These are phyloP conservation scores for Ancistrus triradiatus DNA, from an alignment of 2,113 vertebrate genomes.

Conservation along the genomic window DNA sequence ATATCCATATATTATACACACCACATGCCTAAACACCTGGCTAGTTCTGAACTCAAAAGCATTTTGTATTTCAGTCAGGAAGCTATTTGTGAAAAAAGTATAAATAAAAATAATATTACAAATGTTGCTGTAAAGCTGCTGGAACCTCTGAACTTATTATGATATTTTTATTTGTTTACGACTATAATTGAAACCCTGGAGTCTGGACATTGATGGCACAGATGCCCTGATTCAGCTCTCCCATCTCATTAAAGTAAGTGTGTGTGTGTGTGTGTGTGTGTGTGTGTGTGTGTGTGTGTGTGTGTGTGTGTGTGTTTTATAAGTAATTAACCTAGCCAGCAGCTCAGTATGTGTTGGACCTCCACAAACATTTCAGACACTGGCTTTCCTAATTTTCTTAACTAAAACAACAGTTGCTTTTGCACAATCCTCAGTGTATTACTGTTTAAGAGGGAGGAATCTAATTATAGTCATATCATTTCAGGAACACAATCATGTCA, in stretches of 20 bases:
- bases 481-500: no score
- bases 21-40: neutral
- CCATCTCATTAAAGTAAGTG: conserved; percentile 4
- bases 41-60: neutral
- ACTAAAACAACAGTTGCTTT: no score
- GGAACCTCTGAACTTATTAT: neutral
- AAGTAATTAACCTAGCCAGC: neutral
- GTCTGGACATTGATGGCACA: neutral
- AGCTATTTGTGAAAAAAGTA: neutral
- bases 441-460: no score
- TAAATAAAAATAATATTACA: neutral
- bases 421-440: no score
- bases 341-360: conserved; percentile 3
- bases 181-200: conserved; percentile 11
- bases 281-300: neutral
- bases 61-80: neutral
- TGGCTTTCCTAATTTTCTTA: no score
- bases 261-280: neutral
- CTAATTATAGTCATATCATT: no score
- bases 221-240: neutral
- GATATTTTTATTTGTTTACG: neutral
- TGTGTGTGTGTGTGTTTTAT: neutral
- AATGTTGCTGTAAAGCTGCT: neutral
- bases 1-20: neutral
- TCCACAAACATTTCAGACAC: neutral